Evolutionary conservation across 1,140 invertebrate species (phyloP).

Genomic region (Conopomorpha cramerella): DNA sequence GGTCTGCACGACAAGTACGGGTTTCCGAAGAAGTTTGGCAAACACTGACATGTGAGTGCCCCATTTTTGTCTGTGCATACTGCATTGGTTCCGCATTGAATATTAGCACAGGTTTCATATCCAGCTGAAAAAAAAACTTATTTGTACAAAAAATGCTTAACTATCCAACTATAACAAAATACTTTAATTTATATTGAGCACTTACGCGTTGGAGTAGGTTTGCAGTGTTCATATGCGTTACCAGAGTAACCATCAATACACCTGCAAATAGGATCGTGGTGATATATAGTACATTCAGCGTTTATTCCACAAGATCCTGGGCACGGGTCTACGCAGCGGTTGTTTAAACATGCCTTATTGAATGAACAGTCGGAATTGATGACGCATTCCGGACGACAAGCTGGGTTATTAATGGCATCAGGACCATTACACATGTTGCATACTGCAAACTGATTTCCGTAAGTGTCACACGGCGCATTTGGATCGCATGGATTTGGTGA

Average conservation of each 20-base stretch:
- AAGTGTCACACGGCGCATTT: conserved; percentile 68
- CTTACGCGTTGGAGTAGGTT: conserved; percentile 47
- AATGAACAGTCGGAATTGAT: conserved; percentile 78
- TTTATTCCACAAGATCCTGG: conserved; percentile 81
- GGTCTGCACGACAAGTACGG: conserved; percentile 75
- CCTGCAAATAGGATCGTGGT: conserved; percentile 77
- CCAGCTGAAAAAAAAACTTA: conserved; percentile 51
- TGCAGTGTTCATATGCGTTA: conserved; percentile 82
- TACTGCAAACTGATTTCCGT: conserved; percentile 73
- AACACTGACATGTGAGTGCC: conserved; percentile 67
- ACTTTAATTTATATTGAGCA: conserved; percentile 4
- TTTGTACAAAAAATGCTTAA: too few species aligned
- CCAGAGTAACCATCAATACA: conserved; percentile 75
- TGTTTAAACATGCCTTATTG: conserved; percentile 75
- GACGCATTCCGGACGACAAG: conserved; percentile 78
- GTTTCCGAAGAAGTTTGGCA: conserved; percentile 72
- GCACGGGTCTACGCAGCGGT: conserved; percentile 80
- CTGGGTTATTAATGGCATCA: conserved; percentile 68
- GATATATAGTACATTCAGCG: conserved; percentile 74
- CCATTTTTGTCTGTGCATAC: conserved; percentile 66
- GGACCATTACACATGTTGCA: conserved; percentile 77
- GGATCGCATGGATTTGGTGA: conserved; percentile 77
- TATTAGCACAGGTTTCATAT: conserved; percentile 68
- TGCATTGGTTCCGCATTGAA: conserved; percentile 77
- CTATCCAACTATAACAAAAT: not conserved